Percentiles rank a stretch among this genome's conserved stretches.
Evolutionary conservation across 2,113 vertebrate genomes (phyloP).

Genomic region (Ailuropoda melanoleuca): DNA sequence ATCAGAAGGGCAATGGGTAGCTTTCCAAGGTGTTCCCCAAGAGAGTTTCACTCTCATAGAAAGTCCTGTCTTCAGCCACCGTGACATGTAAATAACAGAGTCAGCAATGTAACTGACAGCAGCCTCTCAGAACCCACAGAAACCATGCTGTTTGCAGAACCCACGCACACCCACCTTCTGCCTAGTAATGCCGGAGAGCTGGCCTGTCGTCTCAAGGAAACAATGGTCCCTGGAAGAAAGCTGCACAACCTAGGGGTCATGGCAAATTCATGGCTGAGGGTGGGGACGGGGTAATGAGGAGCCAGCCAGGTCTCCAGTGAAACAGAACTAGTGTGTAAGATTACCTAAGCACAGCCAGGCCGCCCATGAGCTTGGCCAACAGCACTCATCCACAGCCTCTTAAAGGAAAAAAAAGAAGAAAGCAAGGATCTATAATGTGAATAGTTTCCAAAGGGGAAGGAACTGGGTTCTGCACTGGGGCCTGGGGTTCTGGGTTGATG

Average conservation of each 20-base stretch:
- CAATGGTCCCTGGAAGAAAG: not conserved
- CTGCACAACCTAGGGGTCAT: not conserved
- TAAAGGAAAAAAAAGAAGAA: too few species aligned
- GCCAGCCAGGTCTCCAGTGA: not conserved
- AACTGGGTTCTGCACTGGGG: not conserved
- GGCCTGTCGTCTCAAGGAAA: not conserved
- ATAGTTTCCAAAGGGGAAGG: not conserved
- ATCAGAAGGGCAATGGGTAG: not conserved
- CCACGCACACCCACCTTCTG: not conserved
- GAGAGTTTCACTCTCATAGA: not conserved
- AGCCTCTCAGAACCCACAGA: not conserved
- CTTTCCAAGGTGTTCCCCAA: not conserved
- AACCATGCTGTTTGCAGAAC: not conserved
- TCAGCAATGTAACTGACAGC: too few species aligned
- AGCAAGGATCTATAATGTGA: not conserved
- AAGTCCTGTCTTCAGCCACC: not conserved
- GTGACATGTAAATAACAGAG: not conserved
- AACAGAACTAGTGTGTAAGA: not conserved
- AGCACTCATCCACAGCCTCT: not conserved
- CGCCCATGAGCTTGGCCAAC: not conserved
- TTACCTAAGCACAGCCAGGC: fast-evolving
- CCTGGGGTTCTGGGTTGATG: too few species aligned
- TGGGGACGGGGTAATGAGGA: fast-evolving
- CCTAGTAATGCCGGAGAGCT: not conserved
- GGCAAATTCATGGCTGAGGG: too few species aligned